A percentile compares a stretch with the other conserved stretches of the same genome.
Evolutionary conservation across 1,140 invertebrate genomes (phyloP).

Genomic region (Elysia chlorotica): DNA sequence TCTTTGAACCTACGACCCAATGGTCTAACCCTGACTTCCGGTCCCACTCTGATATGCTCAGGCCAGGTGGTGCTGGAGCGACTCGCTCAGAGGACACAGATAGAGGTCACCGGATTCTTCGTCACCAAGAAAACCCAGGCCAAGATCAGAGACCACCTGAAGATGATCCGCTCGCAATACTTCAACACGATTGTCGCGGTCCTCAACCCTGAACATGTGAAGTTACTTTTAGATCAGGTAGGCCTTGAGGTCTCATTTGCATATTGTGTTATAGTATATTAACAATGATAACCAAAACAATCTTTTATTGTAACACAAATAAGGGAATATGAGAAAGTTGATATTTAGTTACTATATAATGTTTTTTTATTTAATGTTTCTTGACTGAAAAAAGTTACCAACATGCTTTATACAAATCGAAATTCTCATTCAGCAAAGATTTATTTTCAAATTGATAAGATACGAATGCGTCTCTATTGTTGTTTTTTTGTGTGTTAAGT

Average conservation of each 20-base stretch:
- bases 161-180: constrained; percentile 32
- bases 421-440: no score
- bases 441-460: no score
- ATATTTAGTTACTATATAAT: not conserved
- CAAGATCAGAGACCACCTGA: constrained; percentile 26
- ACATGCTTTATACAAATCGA: no score
- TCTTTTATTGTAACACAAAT: constrained; percentile 17
- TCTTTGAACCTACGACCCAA: not conserved
- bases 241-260: not conserved
- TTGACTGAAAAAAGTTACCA: not conserved
- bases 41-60: not conserved
- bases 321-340: constrained; percentile 33
- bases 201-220: constrained; percentile 29
- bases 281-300: not conserved
- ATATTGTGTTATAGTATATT: not conserved
- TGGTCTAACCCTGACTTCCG: not conserved
- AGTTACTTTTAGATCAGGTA: constrained; percentile 36
- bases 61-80: constrained; percentile 32
- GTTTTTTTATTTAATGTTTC: not conserved
- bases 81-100: constrained; percentile 21
- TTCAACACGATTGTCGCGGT: constrained; percentile 30
- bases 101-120: constrained; percentile 31
- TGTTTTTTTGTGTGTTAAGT: no score
- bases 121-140: constrained; percentile 18
- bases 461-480: no score